Base-by-base conservation (phyloP, 2,888 invertebrate species). In the Timandra comae region DNA sequence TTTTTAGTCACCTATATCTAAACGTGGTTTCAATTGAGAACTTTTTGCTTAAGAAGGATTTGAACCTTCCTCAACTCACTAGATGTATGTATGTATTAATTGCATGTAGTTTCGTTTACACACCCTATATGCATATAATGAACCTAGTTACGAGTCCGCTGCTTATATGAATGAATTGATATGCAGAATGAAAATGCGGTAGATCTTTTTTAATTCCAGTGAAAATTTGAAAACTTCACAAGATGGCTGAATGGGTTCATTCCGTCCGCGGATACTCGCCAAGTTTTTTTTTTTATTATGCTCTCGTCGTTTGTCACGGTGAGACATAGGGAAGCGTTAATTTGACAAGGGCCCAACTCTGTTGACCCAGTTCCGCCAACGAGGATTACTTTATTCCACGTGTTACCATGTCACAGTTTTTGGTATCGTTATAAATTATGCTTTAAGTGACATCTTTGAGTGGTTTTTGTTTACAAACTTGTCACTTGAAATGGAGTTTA, bases 241-340 rank as follows among this genome's bases (percentile, higher is more conserved):
- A n/a, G n/a, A n/a, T n/a, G n/a, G n/a, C n/a, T 11, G 24, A 24
- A 24, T 24, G 24, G 11, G 11, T 24, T 10, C 10, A 9, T 24
- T 24, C 11, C 4, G 9, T 24, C 30, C 22, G 40, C 22, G 27
- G 23, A 29, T 27, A 27, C 28, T 35, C 35, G 27, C 31, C 41
- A 42, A 43, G 41, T 49, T 16, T 16, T 16, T 16, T n/a, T 68
- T 73, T 74, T 74, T 73, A 72, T 69, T 66, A 69, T 68, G 64
- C 63, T 55, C 56, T 46, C 63, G 63, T 79, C 81, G 71, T 81
- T 80, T 80, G 78, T 82, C 81, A 80, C 65, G 42, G 32, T 43
- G 62, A 67, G 76, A 76, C 74, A 78, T 65, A 72, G 72, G 71
- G 60, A 67, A 67, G 75, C 77, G 81, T 79, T 84, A 82, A 82